Evolutionary conservation across 2,888 invertebrate genomes (phyloP).

Genomic region (Drosophila glabriapex): DNA sequence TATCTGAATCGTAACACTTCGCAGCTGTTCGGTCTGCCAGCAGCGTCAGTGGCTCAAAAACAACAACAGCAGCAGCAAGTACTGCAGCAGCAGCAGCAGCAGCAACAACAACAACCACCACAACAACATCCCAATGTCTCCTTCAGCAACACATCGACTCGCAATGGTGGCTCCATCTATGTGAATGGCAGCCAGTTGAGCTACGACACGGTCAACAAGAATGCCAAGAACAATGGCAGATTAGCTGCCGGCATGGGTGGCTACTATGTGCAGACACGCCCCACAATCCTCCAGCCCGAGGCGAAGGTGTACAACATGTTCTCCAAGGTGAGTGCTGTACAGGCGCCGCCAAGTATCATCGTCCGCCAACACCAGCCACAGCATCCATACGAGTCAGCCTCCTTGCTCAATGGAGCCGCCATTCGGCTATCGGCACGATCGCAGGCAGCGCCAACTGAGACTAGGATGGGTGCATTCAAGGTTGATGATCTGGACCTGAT

Average conservation of each 20-base stretch:
- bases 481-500: slow-evolving; percentile 87
- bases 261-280: slow-evolving; percentile 78
- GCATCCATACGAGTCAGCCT: slow-evolving; percentile 52
- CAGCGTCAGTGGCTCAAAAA: background rate
- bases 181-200: slow-evolving; percentile 69
- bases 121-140: slow-evolving; percentile 80
- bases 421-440: slow-evolving; percentile 68
- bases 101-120: slow-evolving; percentile 22
- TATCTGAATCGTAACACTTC: slow-evolving; percentile 83
- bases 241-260: slow-evolving; percentile 56
- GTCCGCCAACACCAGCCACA: slow-evolving; percentile 69
- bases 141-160: slow-evolving; percentile 68
- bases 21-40: slow-evolving; percentile 79
- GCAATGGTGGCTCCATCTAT: slow-evolving; percentile 68
- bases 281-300: slow-evolving; percentile 63
- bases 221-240: slow-evolving; percentile 79
- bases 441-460: slow-evolving; percentile 39
- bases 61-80: slow-evolving; percentile 20
- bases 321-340: slow-evolving; percentile 77
- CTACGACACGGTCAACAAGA: slow-evolving; percentile 82
- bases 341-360: slow-evolving; percentile 68
- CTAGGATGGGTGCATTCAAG: slow-evolving; percentile 37
- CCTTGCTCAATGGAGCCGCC: slow-evolving; percentile 55
- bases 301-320: slow-evolving; percentile 84
- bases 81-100: slow-evolving; percentile 16